Evolutionary conservation across 2,797 vertebrate species (phyloP).

Genomic region (Malurus leucopterus): DNA sequence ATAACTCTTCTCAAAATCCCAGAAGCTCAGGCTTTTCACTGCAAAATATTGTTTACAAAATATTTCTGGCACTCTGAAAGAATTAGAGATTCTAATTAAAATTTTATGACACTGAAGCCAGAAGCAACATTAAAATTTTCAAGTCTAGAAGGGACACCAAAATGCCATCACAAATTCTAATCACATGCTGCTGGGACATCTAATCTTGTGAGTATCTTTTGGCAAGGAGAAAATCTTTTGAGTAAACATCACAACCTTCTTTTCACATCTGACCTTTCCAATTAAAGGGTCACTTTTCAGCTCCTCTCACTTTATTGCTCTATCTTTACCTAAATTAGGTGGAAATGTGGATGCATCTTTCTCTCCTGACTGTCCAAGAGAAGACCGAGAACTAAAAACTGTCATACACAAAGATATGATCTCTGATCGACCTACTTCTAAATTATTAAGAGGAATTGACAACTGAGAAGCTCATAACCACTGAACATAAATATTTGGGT

Average conservation of each 20-base stretch:
- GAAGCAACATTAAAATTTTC: conserved; percentile 5
- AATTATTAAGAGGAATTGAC: background rate
- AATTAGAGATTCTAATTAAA: conserved; percentile 10
- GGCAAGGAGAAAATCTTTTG: conserved; percentile 11
- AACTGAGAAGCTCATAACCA: background rate
- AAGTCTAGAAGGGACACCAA: background rate
- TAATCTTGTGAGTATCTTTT: background rate
- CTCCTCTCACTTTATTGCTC: background rate
- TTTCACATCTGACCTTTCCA: background rate
- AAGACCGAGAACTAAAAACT: background rate
- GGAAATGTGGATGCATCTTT: background rate
- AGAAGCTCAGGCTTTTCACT: background rate
- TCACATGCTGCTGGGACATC: background rate
- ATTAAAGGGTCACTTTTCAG: background rate
- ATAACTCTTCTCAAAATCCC: background rate
- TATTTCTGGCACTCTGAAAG: background rate
- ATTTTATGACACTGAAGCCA: conserved; percentile 12
- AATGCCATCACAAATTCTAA: conserved; percentile 23
- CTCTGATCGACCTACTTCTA: accelerated
- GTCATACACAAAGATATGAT: no score
- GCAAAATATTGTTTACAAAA: background rate
- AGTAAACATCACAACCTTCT: background rate
- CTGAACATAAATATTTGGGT: background rate
- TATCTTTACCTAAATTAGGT: background rate
- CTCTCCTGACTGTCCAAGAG: background rate